Conservation (phyloP, 2,888 invertebrate species). For the Neoitamus cyanurus region DNA sequence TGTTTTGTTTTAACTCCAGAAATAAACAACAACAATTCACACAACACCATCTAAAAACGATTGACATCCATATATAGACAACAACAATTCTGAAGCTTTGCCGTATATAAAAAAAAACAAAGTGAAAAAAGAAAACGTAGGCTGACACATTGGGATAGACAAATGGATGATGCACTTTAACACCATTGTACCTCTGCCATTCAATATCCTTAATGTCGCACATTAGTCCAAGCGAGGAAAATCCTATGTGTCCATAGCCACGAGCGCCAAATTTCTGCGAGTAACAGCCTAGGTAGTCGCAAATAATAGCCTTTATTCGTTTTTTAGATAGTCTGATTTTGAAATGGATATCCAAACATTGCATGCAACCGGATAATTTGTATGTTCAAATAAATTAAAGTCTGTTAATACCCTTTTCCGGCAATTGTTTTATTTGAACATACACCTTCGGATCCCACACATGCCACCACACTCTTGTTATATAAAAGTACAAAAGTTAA, state of each 20-base stretch:
- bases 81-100: neutral
- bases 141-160: neutral
- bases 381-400: neutral
- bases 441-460: neutral
- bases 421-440: neutral
- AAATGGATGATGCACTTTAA: neutral
- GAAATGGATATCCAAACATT: neutral
- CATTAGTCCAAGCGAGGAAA: slow-evolving; percentile 84
- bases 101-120: too few species aligned
- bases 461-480: neutral
- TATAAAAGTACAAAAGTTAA: neutral
- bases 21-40: neutral
- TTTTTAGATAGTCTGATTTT: neutral
- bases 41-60: neutral
- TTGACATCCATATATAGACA: neutral
- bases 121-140: neutral
- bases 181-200: slow-evolving; percentile 74
- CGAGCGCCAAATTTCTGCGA: slow-evolving; percentile 95
- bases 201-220: slow-evolving; percentile 84
- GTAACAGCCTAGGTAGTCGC: slow-evolving; percentile 81
- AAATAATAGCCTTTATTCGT: neutral
- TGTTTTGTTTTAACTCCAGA: neutral
- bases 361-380: neutral
- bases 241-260: slow-evolving; percentile 92
- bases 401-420: too few species aligned